Conservation (phyloP, 2,113 vertebrate species). For the Leucoraja erinaceus region DNA sequence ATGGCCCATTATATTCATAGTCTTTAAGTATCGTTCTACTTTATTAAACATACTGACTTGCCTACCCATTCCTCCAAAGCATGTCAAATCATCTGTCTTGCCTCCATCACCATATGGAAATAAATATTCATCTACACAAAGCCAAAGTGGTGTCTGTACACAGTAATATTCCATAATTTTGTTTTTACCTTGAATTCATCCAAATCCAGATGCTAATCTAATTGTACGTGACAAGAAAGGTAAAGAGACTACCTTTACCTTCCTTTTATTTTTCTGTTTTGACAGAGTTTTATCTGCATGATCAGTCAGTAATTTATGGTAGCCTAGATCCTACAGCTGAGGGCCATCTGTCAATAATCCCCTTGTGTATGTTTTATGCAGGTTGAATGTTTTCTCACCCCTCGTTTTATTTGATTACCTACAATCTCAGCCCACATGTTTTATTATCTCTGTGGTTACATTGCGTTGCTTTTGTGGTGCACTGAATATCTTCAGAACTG, state of each 20-base stretch:
- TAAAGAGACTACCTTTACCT: conserved; percentile 53
- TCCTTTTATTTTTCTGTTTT: conserved; percentile 59
- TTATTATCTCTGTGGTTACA: conserved; percentile 52
- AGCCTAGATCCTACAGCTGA: conserved; percentile 53
- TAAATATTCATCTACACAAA: conserved; percentile 15
- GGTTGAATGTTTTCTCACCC: conserved; percentile 67
- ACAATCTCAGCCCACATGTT: conserved; percentile 58
- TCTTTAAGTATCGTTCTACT: neutral
- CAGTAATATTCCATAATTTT: conserved; percentile 46
- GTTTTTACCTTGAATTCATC: conserved; percentile 56
- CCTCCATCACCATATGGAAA: neutral
- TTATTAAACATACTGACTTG: neutral
- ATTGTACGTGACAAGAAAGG: conserved; percentile 61
- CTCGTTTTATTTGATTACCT: conserved; percentile 48
- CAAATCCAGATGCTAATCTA: conserved; percentile 61
- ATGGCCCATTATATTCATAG: too few relatives aligned
- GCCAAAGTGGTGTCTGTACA: conserved; percentile 41
- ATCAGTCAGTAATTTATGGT: conserved; percentile 68
- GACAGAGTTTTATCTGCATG: conserved; percentile 64
- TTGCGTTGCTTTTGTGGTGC: conserved; percentile 18
- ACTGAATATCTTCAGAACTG: conserved; percentile 1
- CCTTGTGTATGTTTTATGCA: conserved; percentile 64
- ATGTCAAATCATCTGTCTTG: neutral
- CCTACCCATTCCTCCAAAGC: neutral
- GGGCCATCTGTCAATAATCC: conserved; percentile 57